Evolutionary conservation across 2,797 vertebrate species (phyloP).

Genomic region (Acrossocheilus wenchowensis): DNA sequence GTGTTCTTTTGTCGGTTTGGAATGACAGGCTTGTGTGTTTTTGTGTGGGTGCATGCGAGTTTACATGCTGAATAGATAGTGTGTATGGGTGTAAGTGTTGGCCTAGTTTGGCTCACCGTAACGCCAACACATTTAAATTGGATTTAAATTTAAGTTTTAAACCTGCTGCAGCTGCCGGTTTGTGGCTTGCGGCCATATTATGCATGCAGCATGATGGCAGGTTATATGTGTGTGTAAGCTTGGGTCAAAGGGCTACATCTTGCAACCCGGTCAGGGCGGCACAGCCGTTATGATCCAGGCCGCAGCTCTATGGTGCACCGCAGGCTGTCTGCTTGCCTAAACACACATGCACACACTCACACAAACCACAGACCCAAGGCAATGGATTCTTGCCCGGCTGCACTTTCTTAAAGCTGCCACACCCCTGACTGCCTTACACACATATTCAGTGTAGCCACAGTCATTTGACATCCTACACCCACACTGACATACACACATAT

Average conservation of each 20-base stretch:
- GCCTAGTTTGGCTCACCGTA: slow-evolving; percentile 17
- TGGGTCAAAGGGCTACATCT: slow-evolving; percentile 12
- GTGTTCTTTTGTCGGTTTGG: not conserved
- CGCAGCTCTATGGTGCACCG: slow-evolving; percentile 31
- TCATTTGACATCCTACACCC: slow-evolving; percentile 25
- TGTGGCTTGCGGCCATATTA: slow-evolving; percentile 23
- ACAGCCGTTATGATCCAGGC: slow-evolving; percentile 30
- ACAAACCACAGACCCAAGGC: slow-evolving; percentile 45
- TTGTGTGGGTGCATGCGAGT: not conserved
- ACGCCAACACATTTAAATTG: slow-evolving; percentile 12
- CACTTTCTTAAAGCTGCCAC: slow-evolving; percentile 28
- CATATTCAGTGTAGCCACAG: slow-evolving; percentile 14
- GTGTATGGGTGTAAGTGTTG: not conserved
- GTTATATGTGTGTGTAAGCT: slow-evolving; percentile 29
- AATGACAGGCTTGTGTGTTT: slow-evolving; percentile 8
- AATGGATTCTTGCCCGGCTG: slow-evolving; percentile 1
- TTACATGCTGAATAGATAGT: not conserved
- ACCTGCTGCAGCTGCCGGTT: slow-evolving; percentile 22
- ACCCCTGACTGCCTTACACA: slow-evolving; percentile 39
- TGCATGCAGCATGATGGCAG: slow-evolving; percentile 17
- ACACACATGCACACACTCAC: slow-evolving; percentile 39
- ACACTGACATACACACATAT: slow-evolving; percentile 21
- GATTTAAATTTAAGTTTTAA: slow-evolving; percentile 35
- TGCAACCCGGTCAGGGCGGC: not conserved
- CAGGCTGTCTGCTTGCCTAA: slow-evolving; percentile 48